Evolutionary conservation across 2,888 invertebrate species (phyloP), one percentile per base, ranked within the genome.

Genomic region (Dorcus hopei): DNA sequence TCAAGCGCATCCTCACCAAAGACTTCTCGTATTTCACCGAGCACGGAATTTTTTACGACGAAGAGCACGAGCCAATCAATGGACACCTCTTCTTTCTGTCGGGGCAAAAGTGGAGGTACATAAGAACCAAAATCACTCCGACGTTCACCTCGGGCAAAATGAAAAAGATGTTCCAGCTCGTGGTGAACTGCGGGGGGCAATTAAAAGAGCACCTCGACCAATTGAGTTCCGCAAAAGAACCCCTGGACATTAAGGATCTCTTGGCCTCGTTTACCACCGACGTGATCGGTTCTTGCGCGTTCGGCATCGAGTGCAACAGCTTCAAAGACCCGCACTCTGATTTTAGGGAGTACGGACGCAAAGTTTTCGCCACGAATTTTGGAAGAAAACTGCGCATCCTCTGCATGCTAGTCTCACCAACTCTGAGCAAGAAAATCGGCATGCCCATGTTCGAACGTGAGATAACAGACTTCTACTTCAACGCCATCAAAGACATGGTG

Each of bases 231-330:
- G 33, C 16, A 9, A 33, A 41, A 19, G 59, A 68, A 16, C 51
- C 65, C 5, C 52, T 74, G 5, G 70, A 74, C 48, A 67, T 73
- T 26, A 72, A 82, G 9, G 82, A 84, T 39, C 76, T 83, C 39
- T 79, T 82, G 61, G 82, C 81, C 3, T 80, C 81, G 61, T 85
- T 81, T 68, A 80, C 83, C 0, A 83, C 83, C 76, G 85, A 85
- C 66, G 81, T 85, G 2, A 83, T 85, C 23, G 83, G 83, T 0
- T 82, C 81, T 49, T 81, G 83, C 54, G 85, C 83, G 7, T 86
- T 85, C 68, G 85, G 85, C 26, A 75, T 85, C 3, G 82, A 84
- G 61, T 82, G 82, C 62, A 81, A 85, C 64, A 81, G 82, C 26
- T 79, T 85, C 49, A 77, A 79, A 53, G 78, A 82, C 71, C 77